phyloP scores from a whole-genome alignment of 1,140 invertebrate genomes.

The Zophobas atratus region DNA sequence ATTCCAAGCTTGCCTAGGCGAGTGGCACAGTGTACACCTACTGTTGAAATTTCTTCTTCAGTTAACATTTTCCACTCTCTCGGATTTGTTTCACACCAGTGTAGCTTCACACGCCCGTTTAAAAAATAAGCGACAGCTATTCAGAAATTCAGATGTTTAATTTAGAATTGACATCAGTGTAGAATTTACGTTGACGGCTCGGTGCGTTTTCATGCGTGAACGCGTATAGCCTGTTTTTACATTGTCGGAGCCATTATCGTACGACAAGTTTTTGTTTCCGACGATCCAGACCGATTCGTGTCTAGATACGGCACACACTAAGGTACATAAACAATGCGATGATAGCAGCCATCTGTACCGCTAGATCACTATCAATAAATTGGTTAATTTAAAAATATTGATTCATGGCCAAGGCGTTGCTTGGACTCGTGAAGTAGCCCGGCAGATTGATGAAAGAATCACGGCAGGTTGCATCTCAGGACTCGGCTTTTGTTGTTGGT shows the following conservation, averaged over 20 bases:
- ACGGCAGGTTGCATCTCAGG: slow-evolving; percentile 37
- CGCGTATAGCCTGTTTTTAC: slow-evolving; percentile 47
- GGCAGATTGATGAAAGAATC: slow-evolving; percentile 51
- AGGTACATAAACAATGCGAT: slow-evolving; percentile 54
- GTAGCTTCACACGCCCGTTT: too few relatives aligned
- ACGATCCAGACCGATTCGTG: slow-evolving; percentile 52
- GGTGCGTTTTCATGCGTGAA: slow-evolving; percentile 25
- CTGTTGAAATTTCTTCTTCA: too few relatives aligned
- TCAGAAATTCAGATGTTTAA: background rate
- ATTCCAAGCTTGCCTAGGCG: too few relatives aligned
- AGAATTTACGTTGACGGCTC: background rate
- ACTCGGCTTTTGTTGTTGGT: slow-evolving; percentile 23
- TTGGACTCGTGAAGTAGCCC: slow-evolving; percentile 59
- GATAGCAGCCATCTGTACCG: slow-evolving; percentile 53
- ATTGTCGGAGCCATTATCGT: slow-evolving; percentile 44
- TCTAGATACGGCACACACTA: slow-evolving; percentile 50
- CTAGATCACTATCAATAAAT: slow-evolving; percentile 64
- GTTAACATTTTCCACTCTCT: too few relatives aligned
- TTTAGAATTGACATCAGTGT: background rate
- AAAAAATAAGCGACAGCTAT: too few relatives aligned
- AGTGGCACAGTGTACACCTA: too few relatives aligned
- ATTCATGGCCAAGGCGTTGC: slow-evolving; percentile 62
- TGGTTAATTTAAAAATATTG: slow-evolving; percentile 66
- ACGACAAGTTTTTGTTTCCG: slow-evolving; percentile 56
- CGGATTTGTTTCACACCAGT: too few relatives aligned